Base-by-base conservation (phyloP, 2,797 vertebrate species). In the Ambastaia sidthimunki region DNA sequence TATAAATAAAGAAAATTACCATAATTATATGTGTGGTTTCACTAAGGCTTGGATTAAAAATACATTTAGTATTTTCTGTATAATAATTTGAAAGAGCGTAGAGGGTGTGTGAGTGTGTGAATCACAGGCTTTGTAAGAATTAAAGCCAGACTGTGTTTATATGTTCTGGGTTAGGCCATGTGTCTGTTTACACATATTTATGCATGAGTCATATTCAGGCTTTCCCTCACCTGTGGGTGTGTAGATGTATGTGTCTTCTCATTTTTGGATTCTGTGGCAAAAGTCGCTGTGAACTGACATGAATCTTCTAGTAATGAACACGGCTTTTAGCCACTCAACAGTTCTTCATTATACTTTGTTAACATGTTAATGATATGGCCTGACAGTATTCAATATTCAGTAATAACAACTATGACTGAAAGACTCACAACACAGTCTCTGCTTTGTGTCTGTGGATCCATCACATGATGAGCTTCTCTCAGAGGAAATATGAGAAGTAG, bases 401-500 rank as follows among this genome's bases (percentile, higher is more conserved):
- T 21, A 65, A 65, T 66, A 67, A 31, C 34, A 37, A 71, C n/a
- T 44, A 19, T 34, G 41, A 11, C 9, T 44, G 1, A 44, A 44
- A 44, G 41, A 44, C 41, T 11, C 65, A 70, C 62, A 60, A 60
- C 28, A 62, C 25, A 28, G 52, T 37, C 48, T 78, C 23, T 60
- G 23, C 28, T 76, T 65, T 68, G n/a, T 78, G 48, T 65, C 23
- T 75, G 57, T 65, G 73, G 72, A 71, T 41, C 59, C 21, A 54
- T 75, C 72, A 54, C 80, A 70, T 81, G 54, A 66, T 47, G 60
- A 48, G 41, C n/a, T 48, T 80, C n/a, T 76, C 57, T 72, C 31
- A 63, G 48, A 76, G 65, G 41, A 85, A 82, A 74, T 62, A 37
- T 54, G 25, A 71, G 47, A 83, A 75, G 67, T 76, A 25, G 62